Evolutionary conservation across 2,113 vertebrate species (phyloP).

Genomic region (Forbesichthys agassizii): DNA sequence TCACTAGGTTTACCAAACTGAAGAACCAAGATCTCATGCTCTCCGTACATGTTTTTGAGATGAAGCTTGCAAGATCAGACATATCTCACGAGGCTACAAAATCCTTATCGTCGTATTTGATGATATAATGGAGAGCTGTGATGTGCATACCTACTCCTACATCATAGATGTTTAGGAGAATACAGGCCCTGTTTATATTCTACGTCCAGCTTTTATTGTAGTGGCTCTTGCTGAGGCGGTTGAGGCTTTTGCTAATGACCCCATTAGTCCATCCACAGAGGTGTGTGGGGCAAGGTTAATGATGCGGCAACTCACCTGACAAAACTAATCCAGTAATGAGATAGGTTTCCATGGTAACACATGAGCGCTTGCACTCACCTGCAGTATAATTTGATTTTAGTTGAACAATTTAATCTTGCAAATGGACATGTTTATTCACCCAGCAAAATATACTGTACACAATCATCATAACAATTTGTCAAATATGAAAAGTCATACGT

Average conservation of each 20-base stretch:
- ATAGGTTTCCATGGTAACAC: conserved; percentile 38
- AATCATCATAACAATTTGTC: conserved; percentile 54
- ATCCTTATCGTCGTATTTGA: conserved; percentile 24
- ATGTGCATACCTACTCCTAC: neutral
- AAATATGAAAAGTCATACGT: conserved; percentile 34
- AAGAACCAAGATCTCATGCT: too few species aligned
- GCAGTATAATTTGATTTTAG: conserved; percentile 66
- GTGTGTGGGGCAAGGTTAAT: conserved; percentile 33
- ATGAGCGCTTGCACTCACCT: conserved; percentile 63
- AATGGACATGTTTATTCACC: conserved; percentile 49
- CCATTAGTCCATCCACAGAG: conserved; percentile 46
- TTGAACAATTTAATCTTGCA: conserved; percentile 66
- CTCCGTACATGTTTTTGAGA: too few species aligned
- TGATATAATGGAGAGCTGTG: neutral
- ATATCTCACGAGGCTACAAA: too few species aligned
- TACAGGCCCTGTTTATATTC: conserved; percentile 16
- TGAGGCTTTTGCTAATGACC: conserved; percentile 48
- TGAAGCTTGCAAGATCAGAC: too few species aligned
- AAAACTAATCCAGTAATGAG: conserved; percentile 65
- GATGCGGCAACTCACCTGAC: conserved; percentile 63
- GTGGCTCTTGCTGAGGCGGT: conserved; percentile 3
- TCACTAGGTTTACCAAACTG: too few species aligned
- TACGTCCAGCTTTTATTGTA: neutral
- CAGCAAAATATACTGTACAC: conserved; percentile 41
- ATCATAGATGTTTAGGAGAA: conserved; percentile 38